Evolutionary conservation across 2,113 vertebrate species (phyloP), one percentile per base, ranked within the genome.

Genomic region (Eretmochelys imbricata): DNA sequence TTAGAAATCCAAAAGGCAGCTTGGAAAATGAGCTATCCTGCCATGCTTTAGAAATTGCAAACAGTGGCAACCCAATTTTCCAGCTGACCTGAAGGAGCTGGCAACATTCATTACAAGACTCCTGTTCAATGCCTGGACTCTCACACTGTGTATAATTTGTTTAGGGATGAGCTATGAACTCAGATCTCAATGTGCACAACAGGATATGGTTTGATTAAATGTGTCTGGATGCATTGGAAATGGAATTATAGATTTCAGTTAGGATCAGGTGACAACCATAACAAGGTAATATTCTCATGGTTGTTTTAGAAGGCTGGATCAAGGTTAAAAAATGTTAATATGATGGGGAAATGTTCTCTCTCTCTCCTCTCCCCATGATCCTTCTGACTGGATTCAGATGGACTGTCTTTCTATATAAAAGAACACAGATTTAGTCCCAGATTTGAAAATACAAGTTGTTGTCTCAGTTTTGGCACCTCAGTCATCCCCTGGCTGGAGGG

Each of bases 181-280:
- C 94, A 51, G 59, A 94, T 97, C 80, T 95, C 92, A 95, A 89
- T 96, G 95, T 95, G 86, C 90, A 65, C 96, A 97, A 90, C 51
- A 93, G 84, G 90, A 88, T 90, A 91, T 55, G 35, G 94, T 95
- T 96, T 96, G 84, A 98, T 95, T 96, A 96, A 96, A 89, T 87
- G 55, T 94, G 89, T 96, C 89, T 59, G 38, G 93, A 96, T 95
- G 84, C 48, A 96, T 91, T 89, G 82, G 85, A 84, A 98, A 96
- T 76, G 75, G 91, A 95, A 97, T 96, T 97, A 96, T 22, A 94
- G 88, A 96, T 97, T 98, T 98, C 87, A 96, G 86, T 97, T 95
- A 97, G 72, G 22, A 93, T 48, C 69, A 91, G 88, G 69, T 25
- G 85, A 92, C 85, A 93, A 91, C 83, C 83, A 91, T 59, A 93